phyloP scores from a whole-genome alignment of 1,140 invertebrate genomes.

The Cyclina sinensis region DNA sequence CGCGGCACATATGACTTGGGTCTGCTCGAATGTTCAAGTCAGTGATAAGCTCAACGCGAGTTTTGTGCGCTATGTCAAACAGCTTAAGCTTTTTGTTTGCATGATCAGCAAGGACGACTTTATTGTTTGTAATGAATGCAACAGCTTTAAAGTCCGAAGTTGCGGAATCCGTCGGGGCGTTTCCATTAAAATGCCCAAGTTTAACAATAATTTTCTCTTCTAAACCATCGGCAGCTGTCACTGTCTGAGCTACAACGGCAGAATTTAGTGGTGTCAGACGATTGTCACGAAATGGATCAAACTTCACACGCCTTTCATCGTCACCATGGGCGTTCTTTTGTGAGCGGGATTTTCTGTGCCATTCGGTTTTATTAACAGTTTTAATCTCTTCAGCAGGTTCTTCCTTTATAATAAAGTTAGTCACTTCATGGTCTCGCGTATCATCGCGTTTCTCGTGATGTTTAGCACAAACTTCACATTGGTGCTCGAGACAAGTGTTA shows the following conservation, averaged over 20 bases:
- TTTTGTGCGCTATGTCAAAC: conserved; percentile 62
- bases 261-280: background rate
- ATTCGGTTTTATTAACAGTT: background rate
- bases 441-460: conserved; percentile 51
- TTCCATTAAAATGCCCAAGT: conserved; percentile 57
- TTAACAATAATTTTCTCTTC: conserved; percentile 25
- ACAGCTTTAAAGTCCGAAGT: conserved; percentile 46
- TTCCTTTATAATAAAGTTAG: conserved; percentile 1
- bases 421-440: conserved; percentile 41
- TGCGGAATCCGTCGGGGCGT: conserved; percentile 38
- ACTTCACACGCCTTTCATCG: conserved; percentile 1
- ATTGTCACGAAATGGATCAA: background rate
- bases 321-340: background rate
- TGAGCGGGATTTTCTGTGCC: background rate
- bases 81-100: conserved; percentile 63
- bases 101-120: conserved; percentile 53
- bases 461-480: conserved; percentile 52
- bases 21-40: conserved; percentile 39
- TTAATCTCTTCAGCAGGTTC: conserved; percentile 22
- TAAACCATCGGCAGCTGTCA: conserved; percentile 42
- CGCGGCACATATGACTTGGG: conserved; percentile 53
- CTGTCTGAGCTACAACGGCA: conserved; percentile 20
- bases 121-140: conserved; percentile 44
- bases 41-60: conserved; percentile 52
- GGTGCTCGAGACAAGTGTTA: conserved; percentile 54